Evolutionary conservation across 1,140 invertebrate species (phyloP), one percentile per base, ranked within the genome.

Genomic region (Delia radicum): DNA sequence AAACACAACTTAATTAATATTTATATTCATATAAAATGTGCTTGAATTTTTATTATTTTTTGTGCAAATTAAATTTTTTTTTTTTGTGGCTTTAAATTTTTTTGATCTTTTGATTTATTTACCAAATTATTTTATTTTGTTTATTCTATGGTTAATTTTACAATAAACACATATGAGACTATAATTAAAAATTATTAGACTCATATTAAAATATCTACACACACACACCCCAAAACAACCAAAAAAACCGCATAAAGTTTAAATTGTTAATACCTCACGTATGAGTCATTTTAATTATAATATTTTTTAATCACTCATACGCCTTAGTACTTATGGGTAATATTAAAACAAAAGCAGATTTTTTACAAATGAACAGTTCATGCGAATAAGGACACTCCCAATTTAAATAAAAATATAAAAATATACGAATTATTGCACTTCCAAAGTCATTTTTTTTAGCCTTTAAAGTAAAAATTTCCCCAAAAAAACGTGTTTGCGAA

Each of bases 121-220:
- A 55, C 18, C 18, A 55, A 21, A 55, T 21, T 13, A 0, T 55
- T 55, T 48, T 55, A 21, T 18, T 21, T 55, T 55, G 48, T 55
- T 55, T 55, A 55, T 55, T 55, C 24, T 55, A 55, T 55, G 48
- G 48, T 55, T 55, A 55, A 55, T 55, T 55, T 55, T 55, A 55
- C 48, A 55, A 21, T 55, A 55, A 24, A 55, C 48, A 55, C 48
- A 55, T 18, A 55, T 55, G 48, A 55, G 48, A 18, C 48, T 18
- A 6, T 55, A 55, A 55, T 55, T 55, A 55, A 55, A 55, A 55
- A 21, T 55, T 55, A 55, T 55, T 55, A 21, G 37, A 15, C 7
- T 42, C 37, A 42, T 4, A 55, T 12, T 15, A 15, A n/a, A 48
- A 48, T 48, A 48, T n/a, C 13, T 1, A 15, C 42, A 48, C 1